These are phyloP conservation scores for Macrophya alboannulata DNA, from an alignment of 2,888 invertebrate genomes.

Conservation along the genomic window DNA sequence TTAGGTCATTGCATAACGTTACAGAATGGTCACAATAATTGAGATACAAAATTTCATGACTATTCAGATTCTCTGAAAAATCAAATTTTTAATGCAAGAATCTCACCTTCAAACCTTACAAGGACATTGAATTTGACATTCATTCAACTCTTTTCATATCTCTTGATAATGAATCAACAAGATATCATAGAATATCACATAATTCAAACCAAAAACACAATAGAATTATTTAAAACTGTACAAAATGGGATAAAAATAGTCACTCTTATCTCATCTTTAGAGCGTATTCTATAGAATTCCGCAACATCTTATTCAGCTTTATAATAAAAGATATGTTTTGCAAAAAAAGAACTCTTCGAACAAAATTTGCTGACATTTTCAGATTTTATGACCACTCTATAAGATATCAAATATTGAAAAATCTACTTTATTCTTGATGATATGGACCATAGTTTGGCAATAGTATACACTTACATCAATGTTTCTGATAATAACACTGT, in stretches of 20 bases:
- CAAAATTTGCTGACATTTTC: not conserved
- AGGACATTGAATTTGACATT: not conserved
- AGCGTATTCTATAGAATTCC: not conserved
- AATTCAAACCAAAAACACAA: not conserved
- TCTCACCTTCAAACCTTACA: not conserved
- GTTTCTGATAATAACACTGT: slow-evolving; percentile 98
- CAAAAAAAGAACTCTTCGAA: not conserved
- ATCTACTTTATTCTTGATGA: slow-evolving; percentile 53
- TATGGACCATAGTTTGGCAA: slow-evolving; percentile 6
- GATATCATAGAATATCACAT: not conserved
- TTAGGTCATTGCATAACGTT: not conserved
- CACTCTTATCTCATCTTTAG: not conserved
- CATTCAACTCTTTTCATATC: not conserved
- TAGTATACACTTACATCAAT: slow-evolving; percentile 87
- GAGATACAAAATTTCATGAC: not conserved
- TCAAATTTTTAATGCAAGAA: not conserved
- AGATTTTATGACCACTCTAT: not conserved
- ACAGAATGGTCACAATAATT: not conserved
- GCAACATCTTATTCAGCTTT: not conserved
- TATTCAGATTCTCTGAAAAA: not conserved
- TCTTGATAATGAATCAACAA: not conserved
- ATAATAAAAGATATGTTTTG: not conserved
- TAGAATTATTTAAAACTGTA: not conserved
- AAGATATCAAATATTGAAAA: not conserved
- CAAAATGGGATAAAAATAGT: not conserved